Evolutionary conservation across 1,140 invertebrate species (phyloP).

Genomic region (Euura saliciscinereae): DNA sequence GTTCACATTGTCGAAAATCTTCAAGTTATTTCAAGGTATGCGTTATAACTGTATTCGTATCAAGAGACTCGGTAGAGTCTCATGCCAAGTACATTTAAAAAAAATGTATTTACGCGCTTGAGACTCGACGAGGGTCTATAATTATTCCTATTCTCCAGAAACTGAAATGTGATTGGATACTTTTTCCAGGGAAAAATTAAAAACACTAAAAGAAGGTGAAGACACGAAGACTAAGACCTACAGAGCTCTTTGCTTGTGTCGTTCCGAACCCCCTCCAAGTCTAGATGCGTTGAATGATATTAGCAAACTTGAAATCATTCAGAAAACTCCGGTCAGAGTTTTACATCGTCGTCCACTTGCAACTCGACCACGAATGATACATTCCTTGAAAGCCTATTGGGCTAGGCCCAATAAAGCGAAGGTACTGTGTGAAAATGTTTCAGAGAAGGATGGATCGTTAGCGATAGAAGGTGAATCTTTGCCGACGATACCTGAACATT

Average conservation of each 20-base stretch:
- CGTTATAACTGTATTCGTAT: neutral
- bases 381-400: constrained; percentile 63
- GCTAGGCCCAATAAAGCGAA: constrained; percentile 18
- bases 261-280: constrained; percentile 45
- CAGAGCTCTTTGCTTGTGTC: constrained; percentile 75
- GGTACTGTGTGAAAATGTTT: constrained; percentile 36
- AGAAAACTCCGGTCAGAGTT: constrained; percentile 85
- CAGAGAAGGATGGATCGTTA: neutral
- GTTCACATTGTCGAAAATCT: constrained; percentile 70
- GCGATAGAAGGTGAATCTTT: constrained; percentile 19
- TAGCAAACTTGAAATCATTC: constrained; percentile 66
- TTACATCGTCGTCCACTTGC: constrained; percentile 80
- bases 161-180: neutral
- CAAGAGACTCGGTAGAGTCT: too few relatives aligned
- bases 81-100: too few relatives aligned
- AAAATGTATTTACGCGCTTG: too few relatives aligned
- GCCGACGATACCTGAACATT: constrained; percentile 38
- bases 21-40: constrained; percentile 68
- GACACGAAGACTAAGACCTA: constrained; percentile 86
- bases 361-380: constrained; percentile 67
- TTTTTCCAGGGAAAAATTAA: constrained; percentile 68
- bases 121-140: too few relatives aligned
- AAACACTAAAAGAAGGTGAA: constrained; percentile 84
- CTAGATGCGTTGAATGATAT: constrained; percentile 63
- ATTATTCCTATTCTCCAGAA: neutral